Evolutionary conservation across 2,113 vertebrate species (phyloP).

Genomic region (Benitochromis conjunctus): DNA sequence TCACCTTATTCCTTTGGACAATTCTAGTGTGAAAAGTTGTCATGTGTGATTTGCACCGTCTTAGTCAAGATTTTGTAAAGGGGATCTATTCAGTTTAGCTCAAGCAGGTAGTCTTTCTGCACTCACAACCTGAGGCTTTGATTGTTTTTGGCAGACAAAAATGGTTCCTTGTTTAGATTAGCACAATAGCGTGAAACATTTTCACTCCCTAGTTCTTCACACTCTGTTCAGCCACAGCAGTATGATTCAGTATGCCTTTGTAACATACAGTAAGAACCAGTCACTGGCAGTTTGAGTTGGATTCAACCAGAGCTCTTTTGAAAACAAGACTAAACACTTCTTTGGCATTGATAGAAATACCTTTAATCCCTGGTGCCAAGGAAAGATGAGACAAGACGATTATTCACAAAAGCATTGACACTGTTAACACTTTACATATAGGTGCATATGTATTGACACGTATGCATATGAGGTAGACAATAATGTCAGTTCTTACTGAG

Average conservation of each 20-base stretch:
- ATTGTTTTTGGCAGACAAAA: slow-evolving; percentile 8
- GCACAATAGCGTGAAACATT: background rate
- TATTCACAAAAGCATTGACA: background rate
- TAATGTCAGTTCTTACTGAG: background rate
- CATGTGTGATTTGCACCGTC: slow-evolving; percentile 36
- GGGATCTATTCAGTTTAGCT: background rate
- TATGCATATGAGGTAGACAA: background rate
- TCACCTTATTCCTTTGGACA: slow-evolving; percentile 13
- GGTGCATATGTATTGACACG: background rate
- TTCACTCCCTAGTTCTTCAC: background rate
- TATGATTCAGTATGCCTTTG: background rate
- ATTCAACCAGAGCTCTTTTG: background rate
- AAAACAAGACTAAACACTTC: background rate
- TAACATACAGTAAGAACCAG: background rate
- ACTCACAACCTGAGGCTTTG: background rate
- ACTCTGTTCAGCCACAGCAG: background rate
- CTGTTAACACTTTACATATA: background rate
- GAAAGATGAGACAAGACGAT: background rate
- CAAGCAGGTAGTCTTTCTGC: background rate
- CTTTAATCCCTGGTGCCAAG: background rate
- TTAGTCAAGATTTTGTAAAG: slow-evolving; percentile 11
- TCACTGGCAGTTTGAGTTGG: background rate
- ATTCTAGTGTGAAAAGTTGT: slow-evolving; percentile 28
- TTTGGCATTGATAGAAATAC: background rate
- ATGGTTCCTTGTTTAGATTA: background rate